Evolutionary conservation across 2,797 vertebrate genomes (phyloP), one percentile per base, ranked within the genome.

Genomic region (Arctocebus calabarensis): DNA sequence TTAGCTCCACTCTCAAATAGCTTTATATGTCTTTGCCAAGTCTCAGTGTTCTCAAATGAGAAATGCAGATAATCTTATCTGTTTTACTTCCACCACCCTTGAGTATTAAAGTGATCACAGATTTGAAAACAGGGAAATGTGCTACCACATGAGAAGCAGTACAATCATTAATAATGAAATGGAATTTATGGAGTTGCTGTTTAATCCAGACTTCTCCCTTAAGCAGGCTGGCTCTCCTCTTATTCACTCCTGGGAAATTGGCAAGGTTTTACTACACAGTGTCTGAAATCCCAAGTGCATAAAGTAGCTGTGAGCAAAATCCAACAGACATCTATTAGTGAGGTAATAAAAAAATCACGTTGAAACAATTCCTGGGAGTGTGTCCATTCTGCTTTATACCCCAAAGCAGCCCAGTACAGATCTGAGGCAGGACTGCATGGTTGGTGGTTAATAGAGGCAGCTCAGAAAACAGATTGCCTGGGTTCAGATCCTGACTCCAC

Each of bases 241-340:
- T 75, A 81, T 27, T 91, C 37, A 87, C 84, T 68, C 87, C 45
- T 17, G 34, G 57, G 84, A 81, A 78, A 92, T 77, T 32, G 96
- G 83, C 66, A 84, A 75, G 40, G 64, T 87, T 95, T 91, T 70
- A 90, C 43, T 87, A 68, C 8, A 64, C 17, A 20, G 59, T 32
- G 8, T 95, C 85, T 90, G 68, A 92, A 92, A 64, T 75, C 71
- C 83, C 71, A 52, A 88, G 75, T 66, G 85, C 93, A 77, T 10
- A 78, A 79, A 64, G 61, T 79, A 92, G 55, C 85, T 92, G 40
- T 87, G 94, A 91, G 25, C 71, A 84, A 95, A 92, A 93, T 82
- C 74, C 92, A 85, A 68, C 34, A 91, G 92, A 84, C 37, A 66
- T 55, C 64, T 82, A 90, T 85, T 43, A 93, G 78, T 20, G 7